Evolutionary conservation across 2,888 invertebrate genomes (phyloP).

Genomic region (Chesias legatella): DNA sequence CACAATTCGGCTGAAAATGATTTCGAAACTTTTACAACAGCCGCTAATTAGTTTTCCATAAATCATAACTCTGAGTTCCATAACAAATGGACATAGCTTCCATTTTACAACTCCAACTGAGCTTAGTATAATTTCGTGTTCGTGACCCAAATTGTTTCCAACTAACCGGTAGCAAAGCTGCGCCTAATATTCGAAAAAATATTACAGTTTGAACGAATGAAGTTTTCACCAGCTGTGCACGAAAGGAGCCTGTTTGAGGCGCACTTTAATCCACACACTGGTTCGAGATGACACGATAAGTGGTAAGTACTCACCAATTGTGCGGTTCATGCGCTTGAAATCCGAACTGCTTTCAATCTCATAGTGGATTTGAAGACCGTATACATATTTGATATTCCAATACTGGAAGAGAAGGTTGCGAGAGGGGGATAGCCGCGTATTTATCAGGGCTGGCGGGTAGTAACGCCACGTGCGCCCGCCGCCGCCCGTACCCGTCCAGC

Average conservation of each 20-base stretch:
- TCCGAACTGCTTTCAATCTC: constrained; percentile 18
- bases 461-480: constrained; percentile 14
- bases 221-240: too few species aligned
- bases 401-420: constrained; percentile 4
- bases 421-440: constrained; percentile 11
- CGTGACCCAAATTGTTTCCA: constrained; percentile 19
- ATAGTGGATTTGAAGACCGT: constrained; percentile 16
- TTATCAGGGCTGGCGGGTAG: constrained; percentile 4
- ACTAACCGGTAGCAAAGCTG: constrained; percentile 12
- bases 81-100: constrained; percentile 8
- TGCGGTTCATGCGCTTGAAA: constrained; percentile 33
- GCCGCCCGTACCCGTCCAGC: constrained; percentile 21
- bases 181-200: constrained; percentile 24
- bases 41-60: constrained; percentile 10
- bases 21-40: constrained; percentile 4
- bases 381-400: constrained; percentile 7
- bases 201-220: constrained; percentile 19
- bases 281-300: too few species aligned
- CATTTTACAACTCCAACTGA: constrained; percentile 10
- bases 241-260: too few species aligned
- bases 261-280: too few species aligned
- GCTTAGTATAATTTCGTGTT: constrained; percentile 5
- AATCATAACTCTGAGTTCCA: constrained; percentile 13
- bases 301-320: constrained; percentile 50
- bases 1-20: neutral